phyloP scores from a whole-genome alignment of 2,797 vertebrate species.

The Decapterus maruadsi region DNA sequence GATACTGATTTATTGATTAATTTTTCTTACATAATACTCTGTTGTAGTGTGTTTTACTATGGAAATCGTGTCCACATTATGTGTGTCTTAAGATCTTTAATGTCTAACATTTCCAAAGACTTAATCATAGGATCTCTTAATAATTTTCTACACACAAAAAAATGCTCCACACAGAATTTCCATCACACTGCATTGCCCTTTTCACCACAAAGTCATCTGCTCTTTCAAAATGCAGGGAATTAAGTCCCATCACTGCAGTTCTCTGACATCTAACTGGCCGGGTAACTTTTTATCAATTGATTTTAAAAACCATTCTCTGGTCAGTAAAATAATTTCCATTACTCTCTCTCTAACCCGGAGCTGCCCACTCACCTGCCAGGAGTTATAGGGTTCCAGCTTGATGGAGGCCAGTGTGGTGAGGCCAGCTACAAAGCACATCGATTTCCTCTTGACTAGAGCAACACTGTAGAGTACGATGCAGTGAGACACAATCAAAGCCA shows the following conservation, averaged over 20 bases:
- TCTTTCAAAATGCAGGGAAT: neutral
- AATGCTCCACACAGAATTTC: neutral
- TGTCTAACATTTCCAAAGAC: neutral
- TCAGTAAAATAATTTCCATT: neutral
- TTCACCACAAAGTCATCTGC: neutral
- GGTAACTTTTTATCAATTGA: neutral
- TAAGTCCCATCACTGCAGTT: neutral
- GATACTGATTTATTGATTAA: no score
- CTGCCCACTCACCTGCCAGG: constrained; percentile 91
- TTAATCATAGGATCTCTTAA: neutral
- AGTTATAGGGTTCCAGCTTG: constrained; percentile 94
- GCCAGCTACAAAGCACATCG: constrained; percentile 91
- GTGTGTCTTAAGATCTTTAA: neutral
- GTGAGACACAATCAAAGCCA: constrained; percentile 92
- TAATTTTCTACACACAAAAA: neutral
- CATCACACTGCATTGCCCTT: neutral
- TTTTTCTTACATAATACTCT: no score
- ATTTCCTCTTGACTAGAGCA: constrained; percentile 90
- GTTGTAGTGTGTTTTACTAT: no score
- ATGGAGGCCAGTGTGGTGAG: constrained; percentile 93
- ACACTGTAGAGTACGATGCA: constrained; percentile 92
- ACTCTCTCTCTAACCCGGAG: neutral
- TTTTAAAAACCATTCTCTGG: neutral
- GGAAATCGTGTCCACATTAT: no score
- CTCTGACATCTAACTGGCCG: neutral